Conservation (phyloP, 2,888 invertebrate genomes). For the Lumbricus terrestris region DNA sequence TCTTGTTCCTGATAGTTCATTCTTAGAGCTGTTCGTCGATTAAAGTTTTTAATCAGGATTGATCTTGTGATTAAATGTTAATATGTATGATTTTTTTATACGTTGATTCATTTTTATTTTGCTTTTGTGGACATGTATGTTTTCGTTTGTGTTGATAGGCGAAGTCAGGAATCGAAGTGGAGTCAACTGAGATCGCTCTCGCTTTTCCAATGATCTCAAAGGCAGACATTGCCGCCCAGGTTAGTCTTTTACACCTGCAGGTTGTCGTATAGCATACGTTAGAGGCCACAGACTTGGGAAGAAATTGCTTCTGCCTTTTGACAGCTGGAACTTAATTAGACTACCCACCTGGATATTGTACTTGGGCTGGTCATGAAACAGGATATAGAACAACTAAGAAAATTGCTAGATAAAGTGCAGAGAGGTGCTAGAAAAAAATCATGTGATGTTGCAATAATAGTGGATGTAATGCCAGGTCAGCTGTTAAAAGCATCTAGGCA, state of each 20-base stretch:
- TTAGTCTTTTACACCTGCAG: not conserved
- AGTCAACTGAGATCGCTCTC: slow-evolving; percentile 56
- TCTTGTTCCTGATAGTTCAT: not conserved
- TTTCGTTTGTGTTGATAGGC: slow-evolving; percentile 41
- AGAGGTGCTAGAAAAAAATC: not conserved
- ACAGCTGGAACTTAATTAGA: no score
- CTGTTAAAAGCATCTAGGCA: not conserved
- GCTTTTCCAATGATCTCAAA: slow-evolving; percentile 48
- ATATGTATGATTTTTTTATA: not conserved
- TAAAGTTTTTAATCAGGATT: no score
- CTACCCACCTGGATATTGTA: not conserved
- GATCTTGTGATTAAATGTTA: no score
- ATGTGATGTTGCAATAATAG: not conserved
- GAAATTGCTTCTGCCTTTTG: not conserved
- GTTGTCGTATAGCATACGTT: no score
- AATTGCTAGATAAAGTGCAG: no score
- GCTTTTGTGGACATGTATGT: not conserved
- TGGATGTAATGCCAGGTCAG: no score
- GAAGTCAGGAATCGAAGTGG: slow-evolving; percentile 54
- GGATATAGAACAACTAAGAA: no score
- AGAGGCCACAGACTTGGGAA: not conserved
- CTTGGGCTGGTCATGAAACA: not conserved
- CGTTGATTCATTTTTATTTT: not conserved
- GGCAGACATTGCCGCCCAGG: not conserved
- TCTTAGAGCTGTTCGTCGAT: no score